Percentiles rank a stretch among this genome's conserved stretches.
Evolutionary conservation across 2,113 vertebrate species (phyloP).

Genomic region (Mesitornis unicolor): DNA sequence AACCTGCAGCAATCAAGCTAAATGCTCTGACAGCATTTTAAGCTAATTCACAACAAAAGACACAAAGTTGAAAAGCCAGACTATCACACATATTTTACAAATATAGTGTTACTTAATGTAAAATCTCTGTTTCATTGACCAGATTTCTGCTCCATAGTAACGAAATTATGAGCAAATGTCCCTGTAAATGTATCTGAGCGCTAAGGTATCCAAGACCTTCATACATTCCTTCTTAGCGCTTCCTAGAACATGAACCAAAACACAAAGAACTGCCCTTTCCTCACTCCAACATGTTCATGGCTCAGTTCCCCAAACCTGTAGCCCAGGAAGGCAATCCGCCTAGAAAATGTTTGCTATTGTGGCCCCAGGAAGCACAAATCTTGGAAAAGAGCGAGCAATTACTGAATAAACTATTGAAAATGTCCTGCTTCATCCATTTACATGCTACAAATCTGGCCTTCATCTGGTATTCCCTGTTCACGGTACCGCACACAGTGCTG

Average conservation of each 20-base stretch:
- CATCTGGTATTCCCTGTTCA: background rate
- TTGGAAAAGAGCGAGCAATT: background rate
- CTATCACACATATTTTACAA: background rate
- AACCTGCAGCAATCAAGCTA: constrained; percentile 4
- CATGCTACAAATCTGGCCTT: background rate
- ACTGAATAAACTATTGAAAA: background rate
- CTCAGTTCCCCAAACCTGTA: background rate
- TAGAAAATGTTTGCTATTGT: background rate
- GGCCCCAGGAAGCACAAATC: background rate
- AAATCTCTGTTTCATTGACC: background rate
- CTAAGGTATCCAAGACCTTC: background rate
- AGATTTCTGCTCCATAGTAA: background rate
- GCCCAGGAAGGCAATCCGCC: background rate
- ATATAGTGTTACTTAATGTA: background rate
- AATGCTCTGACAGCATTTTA: background rate
- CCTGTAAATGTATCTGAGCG: background rate
- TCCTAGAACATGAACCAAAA: background rate
- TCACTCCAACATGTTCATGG: background rate
- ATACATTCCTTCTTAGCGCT: background rate
- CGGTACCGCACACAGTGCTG: background rate
- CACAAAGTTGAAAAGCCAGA: background rate
- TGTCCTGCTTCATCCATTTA: background rate
- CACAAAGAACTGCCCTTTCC: background rate
- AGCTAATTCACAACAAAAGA: background rate
- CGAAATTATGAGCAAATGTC: background rate